phyloP scores from a whole-genome alignment of 2,797 vertebrate genomes.

The Tapera naevia region DNA sequence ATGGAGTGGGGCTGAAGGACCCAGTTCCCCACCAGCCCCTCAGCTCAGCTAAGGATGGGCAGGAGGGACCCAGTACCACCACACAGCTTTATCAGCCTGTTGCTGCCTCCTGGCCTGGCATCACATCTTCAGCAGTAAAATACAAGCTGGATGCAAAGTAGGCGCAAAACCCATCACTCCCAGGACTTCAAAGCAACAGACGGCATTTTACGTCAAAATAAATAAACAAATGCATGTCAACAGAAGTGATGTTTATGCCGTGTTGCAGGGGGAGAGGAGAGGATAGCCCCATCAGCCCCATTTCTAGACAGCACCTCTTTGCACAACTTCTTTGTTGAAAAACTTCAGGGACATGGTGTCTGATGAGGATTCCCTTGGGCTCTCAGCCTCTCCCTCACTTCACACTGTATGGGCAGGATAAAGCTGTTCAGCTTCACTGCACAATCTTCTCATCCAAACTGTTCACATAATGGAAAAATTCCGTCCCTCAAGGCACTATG shows the following conservation, averaged over 20 bases:
- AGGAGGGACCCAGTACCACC: background rate
- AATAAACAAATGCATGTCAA: constrained; percentile 13
- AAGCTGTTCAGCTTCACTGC: constrained; percentile 58
- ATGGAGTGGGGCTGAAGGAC: background rate
- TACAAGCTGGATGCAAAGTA: background rate
- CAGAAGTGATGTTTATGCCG: constrained; percentile 33
- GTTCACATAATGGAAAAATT: constrained; percentile 44
- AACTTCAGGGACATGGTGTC: background rate
- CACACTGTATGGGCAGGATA: constrained; percentile 63
- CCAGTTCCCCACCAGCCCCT: background rate
- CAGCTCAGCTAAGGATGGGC: background rate
- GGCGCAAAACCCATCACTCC: background rate
- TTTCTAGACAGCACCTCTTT: constrained; percentile 1
- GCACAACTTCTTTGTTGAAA: constrained; percentile 35
- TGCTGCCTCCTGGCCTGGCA: background rate
- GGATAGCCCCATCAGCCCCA: background rate
- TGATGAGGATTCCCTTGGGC: constrained; percentile 39
- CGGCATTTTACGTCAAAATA: background rate
- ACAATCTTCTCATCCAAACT: constrained; percentile 45
- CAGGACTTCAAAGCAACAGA: constrained; percentile 53
- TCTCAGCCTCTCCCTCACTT: constrained; percentile 48
- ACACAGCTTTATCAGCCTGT: background rate
- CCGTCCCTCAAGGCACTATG: constrained; percentile 50
- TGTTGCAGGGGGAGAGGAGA: background rate
- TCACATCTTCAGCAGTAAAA: background rate